Conservation (phyloP, 1,140 invertebrate species). For the Drosophila sechellia region DNA sequence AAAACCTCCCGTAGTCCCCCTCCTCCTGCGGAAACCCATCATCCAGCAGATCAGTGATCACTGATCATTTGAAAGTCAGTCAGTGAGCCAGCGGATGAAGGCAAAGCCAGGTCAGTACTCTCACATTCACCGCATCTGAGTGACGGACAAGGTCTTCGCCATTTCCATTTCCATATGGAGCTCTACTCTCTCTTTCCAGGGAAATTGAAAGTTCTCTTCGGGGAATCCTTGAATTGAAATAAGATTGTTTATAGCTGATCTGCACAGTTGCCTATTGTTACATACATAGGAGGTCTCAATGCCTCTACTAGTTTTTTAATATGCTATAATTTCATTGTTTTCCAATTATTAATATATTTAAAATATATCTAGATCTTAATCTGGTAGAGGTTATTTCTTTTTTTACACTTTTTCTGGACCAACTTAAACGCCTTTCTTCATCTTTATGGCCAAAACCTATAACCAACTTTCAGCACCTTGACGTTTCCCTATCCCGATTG, state of each 20-base stretch:
- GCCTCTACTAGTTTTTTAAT: no score
- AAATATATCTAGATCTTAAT: no score
- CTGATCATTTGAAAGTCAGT: slow-evolving; percentile 20
- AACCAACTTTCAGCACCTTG: slow-evolving; percentile 19
- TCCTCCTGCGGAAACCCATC: slow-evolving; percentile 3
- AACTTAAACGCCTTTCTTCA: slow-evolving; percentile 2
- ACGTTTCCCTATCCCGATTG: slow-evolving; percentile 31
- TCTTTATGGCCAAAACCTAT: slow-evolving; percentile 5
- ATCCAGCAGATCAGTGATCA: slow-evolving; percentile 10
- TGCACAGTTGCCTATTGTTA: neutral
- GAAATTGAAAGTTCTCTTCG: slow-evolving; percentile 66
- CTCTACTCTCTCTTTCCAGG: slow-evolving; percentile 42
- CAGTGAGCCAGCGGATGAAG: slow-evolving; percentile 16
- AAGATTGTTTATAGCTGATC: neutral
- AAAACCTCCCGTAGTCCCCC: slow-evolving; percentile 2
- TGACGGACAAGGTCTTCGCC: slow-evolving; percentile 66
- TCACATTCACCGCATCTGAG: slow-evolving; percentile 56
- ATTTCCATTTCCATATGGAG: slow-evolving; percentile 28
- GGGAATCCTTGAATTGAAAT: neutral
- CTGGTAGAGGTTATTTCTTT: no score
- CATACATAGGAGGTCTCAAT: neutral
- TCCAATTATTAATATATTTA: no score
- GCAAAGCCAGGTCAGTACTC: slow-evolving; percentile 37
- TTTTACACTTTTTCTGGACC: neutral
- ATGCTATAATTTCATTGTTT: no score